Base-by-base conservation (phyloP, 2,888 invertebrate genomes). In the Troglohyphantes excavatus region DNA sequence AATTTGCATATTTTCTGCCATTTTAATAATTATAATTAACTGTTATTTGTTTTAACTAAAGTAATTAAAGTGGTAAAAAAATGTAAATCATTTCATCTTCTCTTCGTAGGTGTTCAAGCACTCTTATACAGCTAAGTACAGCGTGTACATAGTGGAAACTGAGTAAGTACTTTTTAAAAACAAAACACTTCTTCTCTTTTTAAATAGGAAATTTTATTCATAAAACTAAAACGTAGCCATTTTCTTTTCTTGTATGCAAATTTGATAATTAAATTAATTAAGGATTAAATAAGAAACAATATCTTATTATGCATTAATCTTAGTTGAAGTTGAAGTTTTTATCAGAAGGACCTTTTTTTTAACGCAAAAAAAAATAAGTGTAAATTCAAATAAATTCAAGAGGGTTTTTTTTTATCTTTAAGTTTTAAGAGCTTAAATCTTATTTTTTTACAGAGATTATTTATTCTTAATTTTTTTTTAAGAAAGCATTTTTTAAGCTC, bases 81-180 rank as follows among this genome's bases (percentile, higher is more conserved):
- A 19, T 11, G 0, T n/a, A 17, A 21, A 33, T 21, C n/a, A n/a
- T 73, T 23, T 2, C 17, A 3, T 19, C 65, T 63, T 53, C 19
- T 83, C 59, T 92, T 93, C n/a, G 29, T 92, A 93, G 93, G 91
- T 93, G 19, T 93, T 92, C 91, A 92, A 93, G 90, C 92, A 93
- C 92, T 93, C 93, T 21, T 92, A 91, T 17, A 89, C 91, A 76
- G 93, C 93, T n/a, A 92, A 92, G 79, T 93, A 93, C 90, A 92
- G 92, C 65, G 90, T 93, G 19, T 92, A 92, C 82, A 92, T 93
- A 67, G 82, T 91, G 26, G 88, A 90, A 81, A 85, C 79, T 76
- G 92, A 90, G 79, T 83, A 90, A 84, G 89, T 91, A 33, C 53
- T 19, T 68, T 65, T 81, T 6, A 23, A 17, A 2, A 33, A 33